Evolutionary conservation across 2,113 vertebrate genomes (phyloP).

Genomic region (Lagopus muta): DNA sequence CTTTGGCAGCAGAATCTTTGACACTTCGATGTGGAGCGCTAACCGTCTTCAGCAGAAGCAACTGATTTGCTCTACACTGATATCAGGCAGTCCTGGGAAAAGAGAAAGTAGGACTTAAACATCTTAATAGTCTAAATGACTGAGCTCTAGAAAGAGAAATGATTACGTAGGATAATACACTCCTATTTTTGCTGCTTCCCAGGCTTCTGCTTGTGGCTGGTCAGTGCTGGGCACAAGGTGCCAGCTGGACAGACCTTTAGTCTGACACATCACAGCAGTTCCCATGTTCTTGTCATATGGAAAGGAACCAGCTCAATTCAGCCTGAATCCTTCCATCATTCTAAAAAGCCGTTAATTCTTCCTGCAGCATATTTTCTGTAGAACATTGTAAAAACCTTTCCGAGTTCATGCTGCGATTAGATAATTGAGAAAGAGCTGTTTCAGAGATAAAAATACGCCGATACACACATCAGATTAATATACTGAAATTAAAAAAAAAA

Average conservation of each 20-base stretch:
- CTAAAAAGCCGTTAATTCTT: background rate
- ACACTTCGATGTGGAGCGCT: background rate
- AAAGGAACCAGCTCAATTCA: background rate
- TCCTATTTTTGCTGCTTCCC: background rate
- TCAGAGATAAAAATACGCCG: background rate
- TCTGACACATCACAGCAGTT: background rate
- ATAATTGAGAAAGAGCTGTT: slow-evolving; percentile 26
- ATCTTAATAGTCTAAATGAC: background rate
- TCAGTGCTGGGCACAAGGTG: background rate
- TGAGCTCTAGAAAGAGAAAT: background rate
- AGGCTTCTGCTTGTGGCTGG: background rate
- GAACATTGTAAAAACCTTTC: background rate
- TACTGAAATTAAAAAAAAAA: background rate
- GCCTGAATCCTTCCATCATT: background rate
- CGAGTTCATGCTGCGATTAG: slow-evolving; percentile 35
- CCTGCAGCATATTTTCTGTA: background rate
- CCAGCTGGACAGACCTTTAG: background rate
- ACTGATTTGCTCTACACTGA: background rate
- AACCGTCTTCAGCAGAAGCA: background rate
- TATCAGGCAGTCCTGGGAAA: background rate
- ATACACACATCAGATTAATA: background rate
- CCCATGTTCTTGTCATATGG: background rate
- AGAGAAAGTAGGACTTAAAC: background rate
- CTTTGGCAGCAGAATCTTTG: background rate
- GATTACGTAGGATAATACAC: background rate